Evolutionary conservation across 2,113 vertebrate species (phyloP), one percentile per base, ranked within the genome.

Genomic region (Coturnix japonica): DNA sequence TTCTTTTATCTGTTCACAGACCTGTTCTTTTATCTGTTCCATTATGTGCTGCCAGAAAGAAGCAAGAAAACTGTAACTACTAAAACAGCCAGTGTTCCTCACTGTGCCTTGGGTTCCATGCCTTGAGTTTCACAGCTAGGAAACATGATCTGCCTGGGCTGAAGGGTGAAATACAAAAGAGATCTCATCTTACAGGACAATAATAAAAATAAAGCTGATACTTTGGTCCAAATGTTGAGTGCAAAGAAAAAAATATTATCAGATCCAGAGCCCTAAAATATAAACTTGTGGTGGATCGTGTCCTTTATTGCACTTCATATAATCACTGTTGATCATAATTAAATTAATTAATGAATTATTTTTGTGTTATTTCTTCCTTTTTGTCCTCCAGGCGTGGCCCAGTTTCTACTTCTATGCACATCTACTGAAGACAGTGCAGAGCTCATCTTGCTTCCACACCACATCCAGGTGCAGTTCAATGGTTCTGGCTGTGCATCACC

Each of bases 351-450:
- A 61, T 28, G 17, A 28, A 63, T 61, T 57, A 63, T 21, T 57
- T 57, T 26, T 56, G 22, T 16, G 47, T 71, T 26, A 18, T 79
- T 71, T 81, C 44, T 69, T 83, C 5, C 1, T 54, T 20, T 6
- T 67, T 71, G 56, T 64, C 21, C 13, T 31, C 13, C 37, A 7
- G 17, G 3, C 28, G 9, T 0, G 0, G 2, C 8, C 12, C n/a
- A 3, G 1, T n/a, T 46, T 44, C 41, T 20, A 14, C 14, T 1
- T 0, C 8, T n/a, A 5, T 17, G 53, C 66, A 44, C 33, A 49
- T 61, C 25, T 63, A 5, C 54, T 7, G 8, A 75, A 39, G 12
- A 18, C 28, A 71, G 13, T 28, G 1, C 0, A 1, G 43, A 11
- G 14, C 3, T 47, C 41, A 22, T 16, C 26, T 10, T 17, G 17